Evolutionary conservation across 1,140 invertebrate species (phyloP).

Genomic region (Drosophila takahashii): DNA sequence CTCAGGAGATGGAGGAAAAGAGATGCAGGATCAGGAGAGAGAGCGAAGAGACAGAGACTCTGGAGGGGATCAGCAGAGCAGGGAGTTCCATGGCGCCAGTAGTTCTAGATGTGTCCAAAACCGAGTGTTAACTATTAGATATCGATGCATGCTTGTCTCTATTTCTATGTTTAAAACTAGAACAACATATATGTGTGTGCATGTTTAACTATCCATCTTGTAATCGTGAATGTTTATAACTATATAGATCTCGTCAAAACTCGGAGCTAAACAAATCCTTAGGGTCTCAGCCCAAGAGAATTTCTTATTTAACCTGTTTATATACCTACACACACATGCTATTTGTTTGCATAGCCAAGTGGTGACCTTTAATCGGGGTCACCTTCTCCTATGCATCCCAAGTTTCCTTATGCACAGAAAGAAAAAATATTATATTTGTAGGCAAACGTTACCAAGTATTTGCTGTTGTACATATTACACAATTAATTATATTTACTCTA

Average conservation of each 20-base stretch:
- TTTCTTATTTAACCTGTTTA: constrained; percentile 26
- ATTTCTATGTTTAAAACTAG: constrained; percentile 4
- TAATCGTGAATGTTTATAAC: constrained; percentile 38
- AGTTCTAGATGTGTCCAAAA: constrained; percentile 20
- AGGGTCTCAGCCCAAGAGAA: constrained; percentile 23
- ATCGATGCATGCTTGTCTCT: constrained; percentile 37
- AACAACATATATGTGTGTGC: constrained; percentile 6
- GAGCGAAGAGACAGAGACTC: constrained; percentile 73
- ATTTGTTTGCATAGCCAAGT: constrained; percentile 24
- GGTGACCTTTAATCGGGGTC: constrained; percentile 22
- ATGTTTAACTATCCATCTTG: constrained; percentile 36
- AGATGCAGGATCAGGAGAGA: constrained; percentile 42
- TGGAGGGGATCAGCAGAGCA: constrained; percentile 32
- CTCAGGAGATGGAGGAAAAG: not conserved
- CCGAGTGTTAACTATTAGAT: constrained; percentile 46
- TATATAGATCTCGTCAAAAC: constrained; percentile 73
- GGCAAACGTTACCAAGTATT: constrained; percentile 58
- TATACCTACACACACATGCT: not conserved
- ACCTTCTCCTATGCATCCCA: constrained; percentile 43
- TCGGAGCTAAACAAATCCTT: constrained; percentile 57
- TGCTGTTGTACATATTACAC: constrained; percentile 59
- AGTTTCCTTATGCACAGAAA: constrained; percentile 64
- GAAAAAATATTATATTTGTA: constrained; percentile 29
- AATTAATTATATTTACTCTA: constrained; percentile 24
- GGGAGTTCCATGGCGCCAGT: constrained; percentile 51